Evolutionary conservation across 1,140 invertebrate species (phyloP).

Genomic region (Zaprionus camerounensis): DNA sequence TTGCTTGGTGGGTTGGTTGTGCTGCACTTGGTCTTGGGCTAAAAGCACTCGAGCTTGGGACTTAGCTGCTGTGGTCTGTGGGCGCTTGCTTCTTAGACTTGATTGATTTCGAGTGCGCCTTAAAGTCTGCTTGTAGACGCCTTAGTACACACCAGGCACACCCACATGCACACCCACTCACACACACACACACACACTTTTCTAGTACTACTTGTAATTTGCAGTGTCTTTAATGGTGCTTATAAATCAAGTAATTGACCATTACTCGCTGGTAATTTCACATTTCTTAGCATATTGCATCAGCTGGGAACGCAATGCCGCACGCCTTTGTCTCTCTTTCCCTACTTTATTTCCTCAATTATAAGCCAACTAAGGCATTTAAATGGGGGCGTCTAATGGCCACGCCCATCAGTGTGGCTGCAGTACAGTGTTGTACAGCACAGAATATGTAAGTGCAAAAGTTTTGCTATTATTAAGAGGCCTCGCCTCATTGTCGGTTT

Average conservation of each 20-base stretch:
- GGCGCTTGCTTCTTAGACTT: constrained; percentile 20
- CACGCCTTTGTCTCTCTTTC: background rate
- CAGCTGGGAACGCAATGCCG: constrained; percentile 2
- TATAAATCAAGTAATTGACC: constrained; percentile 42
- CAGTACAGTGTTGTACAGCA: constrained; percentile 47
- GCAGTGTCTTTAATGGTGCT: constrained; percentile 24
- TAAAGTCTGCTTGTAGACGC: constrained; percentile 42
- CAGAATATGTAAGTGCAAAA: constrained; percentile 72
- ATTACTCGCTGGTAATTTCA: constrained; percentile 23
- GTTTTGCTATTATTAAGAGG: constrained; percentile 78
- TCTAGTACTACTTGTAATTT: constrained; percentile 1
- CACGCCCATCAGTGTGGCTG: constrained; percentile 17
- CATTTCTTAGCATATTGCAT: constrained; percentile 40
- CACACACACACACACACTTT: constrained; percentile 2
- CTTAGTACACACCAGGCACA: constrained; percentile 24
- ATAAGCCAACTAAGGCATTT: constrained; percentile 57
- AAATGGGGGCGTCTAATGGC: constrained; percentile 40
- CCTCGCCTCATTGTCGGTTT: constrained; percentile 77
- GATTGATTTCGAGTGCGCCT: constrained; percentile 62
- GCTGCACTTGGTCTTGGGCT: constrained; percentile 14
- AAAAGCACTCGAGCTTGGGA: constrained; percentile 24
- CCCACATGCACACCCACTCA: background rate
- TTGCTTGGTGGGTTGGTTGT: background rate
- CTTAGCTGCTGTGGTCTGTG: constrained; percentile 41
- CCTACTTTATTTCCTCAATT: constrained; percentile 34